Evolutionary conservation across 2,797 vertebrate species (phyloP).

Genomic region (Pangasius krempfi): DNA sequence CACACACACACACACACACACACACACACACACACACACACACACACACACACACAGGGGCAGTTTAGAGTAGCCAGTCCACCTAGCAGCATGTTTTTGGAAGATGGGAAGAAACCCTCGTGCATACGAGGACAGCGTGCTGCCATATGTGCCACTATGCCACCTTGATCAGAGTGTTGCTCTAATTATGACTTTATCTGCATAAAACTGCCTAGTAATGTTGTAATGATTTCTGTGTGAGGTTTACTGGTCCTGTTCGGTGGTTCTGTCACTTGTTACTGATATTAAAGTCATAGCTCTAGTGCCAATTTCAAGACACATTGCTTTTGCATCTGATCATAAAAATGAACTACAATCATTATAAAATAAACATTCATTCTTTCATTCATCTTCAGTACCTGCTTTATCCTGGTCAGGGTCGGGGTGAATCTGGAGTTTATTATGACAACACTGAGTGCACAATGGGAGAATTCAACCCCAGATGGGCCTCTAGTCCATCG

Average conservation of each 20-base stretch:
- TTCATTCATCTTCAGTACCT: neutral
- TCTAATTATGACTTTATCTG: neutral
- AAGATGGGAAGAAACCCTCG: neutral
- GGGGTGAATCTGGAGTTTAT: neutral
- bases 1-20: too few species aligned
- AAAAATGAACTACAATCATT: neutral
- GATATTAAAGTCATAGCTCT: neutral
- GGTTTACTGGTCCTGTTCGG: neutral
- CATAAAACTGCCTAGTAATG: neutral
- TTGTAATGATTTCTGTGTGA: neutral
- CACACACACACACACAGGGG: neutral
- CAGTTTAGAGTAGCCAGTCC: too few species aligned
- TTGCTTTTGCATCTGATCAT: neutral
- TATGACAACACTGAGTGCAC: neutral
- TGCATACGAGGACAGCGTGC: neutral
- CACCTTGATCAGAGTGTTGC: neutral
- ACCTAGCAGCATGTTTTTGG: neutral
- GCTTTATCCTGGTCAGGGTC: neutral
- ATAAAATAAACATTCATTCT: neutral
- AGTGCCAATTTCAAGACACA: neutral
- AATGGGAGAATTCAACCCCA: neutral
- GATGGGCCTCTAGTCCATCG: neutral
- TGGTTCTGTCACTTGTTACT: neutral
- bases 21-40: too few species aligned
- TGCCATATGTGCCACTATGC: neutral